Percentiles rank a stretch among this genome's conserved stretches.
Conservation (phyloP, 2,113 vertebrate species). For the Acrocephalus arundinaceus region DNA sequence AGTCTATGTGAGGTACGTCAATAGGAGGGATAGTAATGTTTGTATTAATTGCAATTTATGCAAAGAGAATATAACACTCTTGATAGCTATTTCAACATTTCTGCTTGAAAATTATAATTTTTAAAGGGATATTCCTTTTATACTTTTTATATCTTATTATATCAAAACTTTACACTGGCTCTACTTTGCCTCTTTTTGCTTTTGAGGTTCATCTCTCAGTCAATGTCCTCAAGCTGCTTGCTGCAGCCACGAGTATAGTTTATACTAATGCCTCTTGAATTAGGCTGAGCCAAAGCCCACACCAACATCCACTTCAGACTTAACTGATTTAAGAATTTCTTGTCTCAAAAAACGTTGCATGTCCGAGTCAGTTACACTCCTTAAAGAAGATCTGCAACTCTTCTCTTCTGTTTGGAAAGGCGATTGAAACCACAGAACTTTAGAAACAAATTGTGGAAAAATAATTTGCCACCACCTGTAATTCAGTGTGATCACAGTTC, state of each 20-base stretch:
- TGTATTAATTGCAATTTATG: not conserved
- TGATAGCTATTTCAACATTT: not conserved
- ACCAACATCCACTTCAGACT: not conserved
- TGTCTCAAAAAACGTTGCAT: not conserved
- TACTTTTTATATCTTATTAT: not conserved
- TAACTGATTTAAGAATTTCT: not conserved
- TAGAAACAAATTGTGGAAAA: not conserved
- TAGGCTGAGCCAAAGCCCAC: not conserved
- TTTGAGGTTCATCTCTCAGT: not conserved
- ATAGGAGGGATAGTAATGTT: not conserved
- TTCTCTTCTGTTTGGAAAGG: not conserved
- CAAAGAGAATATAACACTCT: not conserved
- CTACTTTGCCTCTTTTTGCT: not conserved
- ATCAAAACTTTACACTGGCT: not conserved
- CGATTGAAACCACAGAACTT: not conserved
- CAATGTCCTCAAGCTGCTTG: rapidly evolving
- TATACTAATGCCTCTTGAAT: rapidly evolving
- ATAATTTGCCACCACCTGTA: not conserved
- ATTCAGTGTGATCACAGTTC: not conserved
- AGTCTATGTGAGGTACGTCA: not conserved
- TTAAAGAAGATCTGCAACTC: not conserved
- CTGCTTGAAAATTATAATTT: not conserved
- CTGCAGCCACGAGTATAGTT: not conserved
- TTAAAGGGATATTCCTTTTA: not conserved
- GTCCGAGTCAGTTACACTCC: not conserved